A percentile compares a stretch with the other conserved stretches of the same genome.
These are phyloP conservation scores for Megaleporinus macrocephalus DNA, from an alignment of 2,113 vertebrate genomes.

Conservation along the genomic window DNA sequence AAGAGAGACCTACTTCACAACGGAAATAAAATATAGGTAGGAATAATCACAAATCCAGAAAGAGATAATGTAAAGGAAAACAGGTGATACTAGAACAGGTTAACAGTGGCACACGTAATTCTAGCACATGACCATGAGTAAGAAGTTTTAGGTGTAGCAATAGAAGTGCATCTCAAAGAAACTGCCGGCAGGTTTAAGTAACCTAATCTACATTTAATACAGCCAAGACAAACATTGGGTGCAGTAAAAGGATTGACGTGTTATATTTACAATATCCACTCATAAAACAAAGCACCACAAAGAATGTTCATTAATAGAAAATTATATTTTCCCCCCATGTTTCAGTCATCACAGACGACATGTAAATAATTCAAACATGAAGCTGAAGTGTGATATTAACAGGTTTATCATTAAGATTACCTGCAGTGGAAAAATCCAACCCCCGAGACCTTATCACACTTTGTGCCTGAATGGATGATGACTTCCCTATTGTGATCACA, in stretches of 20 bases:
- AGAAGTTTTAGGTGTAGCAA: background rate
- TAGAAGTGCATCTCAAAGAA: background rate
- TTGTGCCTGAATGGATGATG: background rate
- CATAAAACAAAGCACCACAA: too few relatives aligned
- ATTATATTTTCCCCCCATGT: too few relatives aligned
- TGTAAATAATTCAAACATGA: background rate
- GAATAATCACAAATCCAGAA: background rate
- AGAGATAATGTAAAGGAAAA: background rate
- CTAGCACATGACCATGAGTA: slow-evolving; percentile 16
- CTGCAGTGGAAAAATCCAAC: background rate
- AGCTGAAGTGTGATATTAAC: background rate
- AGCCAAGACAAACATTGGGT: slow-evolving; percentile 1
- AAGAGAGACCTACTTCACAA: background rate
- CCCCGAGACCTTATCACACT: background rate
- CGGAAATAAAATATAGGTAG: background rate
- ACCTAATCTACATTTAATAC: slow-evolving; percentile 4
- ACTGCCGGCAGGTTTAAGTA: background rate
- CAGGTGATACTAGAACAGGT: background rate
- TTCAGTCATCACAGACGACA: background rate
- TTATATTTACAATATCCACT: background rate
- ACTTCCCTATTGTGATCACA: background rate
- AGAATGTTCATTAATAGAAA: too few relatives aligned
- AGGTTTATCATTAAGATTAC: background rate
- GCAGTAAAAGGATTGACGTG: background rate
- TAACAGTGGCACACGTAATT: background rate